phyloP scores from a whole-genome alignment of 2,113 vertebrate species.

The Eulemur macaco region DNA sequence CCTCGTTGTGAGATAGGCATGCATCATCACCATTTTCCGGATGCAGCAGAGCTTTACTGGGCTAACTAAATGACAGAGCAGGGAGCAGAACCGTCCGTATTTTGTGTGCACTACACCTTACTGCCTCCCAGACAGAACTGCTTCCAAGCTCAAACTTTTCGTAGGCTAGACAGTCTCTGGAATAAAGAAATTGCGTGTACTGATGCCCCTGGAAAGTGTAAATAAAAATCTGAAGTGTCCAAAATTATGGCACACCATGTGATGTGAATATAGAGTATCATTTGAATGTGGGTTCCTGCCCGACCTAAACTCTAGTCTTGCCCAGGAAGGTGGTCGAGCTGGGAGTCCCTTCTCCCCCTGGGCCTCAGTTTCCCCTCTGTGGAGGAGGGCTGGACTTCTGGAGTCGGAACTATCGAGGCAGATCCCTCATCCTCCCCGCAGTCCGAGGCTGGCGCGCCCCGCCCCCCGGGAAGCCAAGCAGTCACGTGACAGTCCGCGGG shows the following conservation, averaged over 20 bases:
- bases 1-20: neutral
- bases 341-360: neutral
- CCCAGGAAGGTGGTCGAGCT: neutral
- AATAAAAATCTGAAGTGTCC: constrained; percentile 42
- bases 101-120: neutral
- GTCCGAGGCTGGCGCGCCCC: neutral
- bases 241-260: neutral
- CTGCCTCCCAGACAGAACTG: neutral
- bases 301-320: neutral
- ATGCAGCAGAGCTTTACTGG: neutral
- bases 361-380: neutral
- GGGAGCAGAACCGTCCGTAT: neutral
- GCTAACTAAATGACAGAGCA: neutral
- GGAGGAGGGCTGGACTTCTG: too few relatives aligned
- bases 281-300: neutral
- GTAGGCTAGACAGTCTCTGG: neutral
- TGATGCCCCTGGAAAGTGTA: constrained; percentile 14
- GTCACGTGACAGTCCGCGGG: accelerated
- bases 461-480: neutral
- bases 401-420: too few relatives aligned
- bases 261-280: neutral
- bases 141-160: neutral
- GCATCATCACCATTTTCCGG: neutral
- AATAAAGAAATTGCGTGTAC: neutral
- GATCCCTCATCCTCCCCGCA: neutral